Percentiles rank a stretch among this genome's conserved stretches.
phyloP scores from a whole-genome alignment of 2,888 invertebrate species.

The Caenorhabditis plicata region DNA sequence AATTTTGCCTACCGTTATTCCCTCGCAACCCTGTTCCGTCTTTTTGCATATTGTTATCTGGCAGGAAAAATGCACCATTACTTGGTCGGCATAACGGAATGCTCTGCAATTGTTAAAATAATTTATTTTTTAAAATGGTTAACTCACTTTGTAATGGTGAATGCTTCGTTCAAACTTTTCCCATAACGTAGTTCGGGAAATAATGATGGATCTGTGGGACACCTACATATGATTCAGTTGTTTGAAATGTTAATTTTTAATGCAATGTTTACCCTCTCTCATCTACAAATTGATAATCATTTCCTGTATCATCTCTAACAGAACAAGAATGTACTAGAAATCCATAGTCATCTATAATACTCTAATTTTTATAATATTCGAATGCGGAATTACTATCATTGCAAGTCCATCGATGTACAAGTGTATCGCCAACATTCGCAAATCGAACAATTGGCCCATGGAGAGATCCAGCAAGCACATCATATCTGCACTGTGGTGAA shows the following conservation, averaged over 20 bases:
- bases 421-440: constrained; percentile 60
- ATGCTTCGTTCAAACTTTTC: constrained; percentile 44
- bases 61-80: constrained; percentile 60
- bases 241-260: neutral
- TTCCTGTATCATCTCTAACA: constrained; percentile 60
- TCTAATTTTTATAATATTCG: neutral
- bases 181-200: constrained; percentile 54
- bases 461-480: constrained; percentile 48
- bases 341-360: constrained; percentile 44
- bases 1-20: constrained; percentile 50
- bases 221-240: constrained; percentile 36
- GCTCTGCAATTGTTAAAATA: too few species aligned
- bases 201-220: constrained; percentile 53
- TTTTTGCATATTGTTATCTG: constrained; percentile 60
- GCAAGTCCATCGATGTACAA: constrained; percentile 62
- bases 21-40: constrained; percentile 60
- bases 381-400: constrained; percentile 40
- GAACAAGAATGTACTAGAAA: constrained; percentile 63
- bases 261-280: constrained; percentile 50
- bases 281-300: constrained; percentile 58
- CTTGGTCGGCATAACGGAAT: constrained; percentile 63
- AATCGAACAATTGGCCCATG: constrained; percentile 52
- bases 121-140: too few species aligned
- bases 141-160: too few species aligned
- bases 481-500: constrained; percentile 44